A percentile compares a stretch with the other conserved stretches of the same genome.
Evolutionary conservation across 2,797 vertebrate species (phyloP).

Genomic region (Bradypus variegatus): DNA sequence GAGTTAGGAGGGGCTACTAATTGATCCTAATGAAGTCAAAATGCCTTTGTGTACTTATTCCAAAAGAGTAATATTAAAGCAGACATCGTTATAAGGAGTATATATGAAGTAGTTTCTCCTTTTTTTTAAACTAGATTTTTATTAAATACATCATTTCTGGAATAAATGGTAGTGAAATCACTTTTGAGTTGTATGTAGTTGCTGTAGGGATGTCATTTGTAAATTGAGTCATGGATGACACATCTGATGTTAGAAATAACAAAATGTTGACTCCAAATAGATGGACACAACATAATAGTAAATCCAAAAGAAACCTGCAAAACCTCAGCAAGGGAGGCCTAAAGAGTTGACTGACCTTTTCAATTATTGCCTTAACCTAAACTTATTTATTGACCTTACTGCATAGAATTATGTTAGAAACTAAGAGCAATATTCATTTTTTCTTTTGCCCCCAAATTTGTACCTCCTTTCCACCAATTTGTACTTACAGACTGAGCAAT

Average conservation of each 20-base stretch:
- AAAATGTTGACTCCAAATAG: background rate
- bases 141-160: constrained; percentile 1
- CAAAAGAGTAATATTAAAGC: background rate
- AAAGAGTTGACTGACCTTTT: background rate
- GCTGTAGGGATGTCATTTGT: background rate
- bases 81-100: background rate
- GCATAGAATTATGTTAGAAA: background rate
- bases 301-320: background rate
- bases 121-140: background rate
- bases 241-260: background rate
- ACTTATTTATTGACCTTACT: background rate
- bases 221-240: background rate
- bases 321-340: background rate
- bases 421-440: background rate
- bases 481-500: background rate
- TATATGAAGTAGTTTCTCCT: background rate
- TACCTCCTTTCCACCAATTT: background rate
- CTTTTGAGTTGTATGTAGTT: background rate
- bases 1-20: background rate
- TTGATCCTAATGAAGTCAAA: background rate
- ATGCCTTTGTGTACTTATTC: background rate
- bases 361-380: background rate
- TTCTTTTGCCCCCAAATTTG: background rate
- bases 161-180: background rate
- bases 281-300: background rate